These are phyloP conservation scores for Frieseomelitta varia DNA, from an alignment of 1,140 invertebrate genomes.

Conservation along the genomic window DNA sequence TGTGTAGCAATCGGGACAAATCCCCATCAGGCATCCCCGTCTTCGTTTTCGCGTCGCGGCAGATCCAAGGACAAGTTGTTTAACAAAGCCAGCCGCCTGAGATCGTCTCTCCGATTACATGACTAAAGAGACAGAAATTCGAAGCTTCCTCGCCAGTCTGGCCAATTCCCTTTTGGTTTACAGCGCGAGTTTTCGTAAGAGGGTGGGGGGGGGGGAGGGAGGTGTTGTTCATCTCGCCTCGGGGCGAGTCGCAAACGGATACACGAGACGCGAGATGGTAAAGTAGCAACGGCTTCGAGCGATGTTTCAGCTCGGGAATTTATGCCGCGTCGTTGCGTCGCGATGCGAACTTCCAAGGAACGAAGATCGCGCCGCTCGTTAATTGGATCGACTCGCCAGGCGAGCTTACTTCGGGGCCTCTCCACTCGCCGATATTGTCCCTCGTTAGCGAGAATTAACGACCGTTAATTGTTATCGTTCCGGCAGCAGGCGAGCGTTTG, in stretches of 20 bases:
- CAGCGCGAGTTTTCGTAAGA: conserved; percentile 37
- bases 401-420: not conserved
- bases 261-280: not conserved
- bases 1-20: not conserved
- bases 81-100: conserved; percentile 48
- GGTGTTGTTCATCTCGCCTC: conserved; percentile 32
- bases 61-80: conserved; percentile 5
- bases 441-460: conserved; percentile 18
- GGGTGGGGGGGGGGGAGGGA: too few species aligned
- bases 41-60: not conserved
- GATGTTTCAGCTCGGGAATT: conserved; percentile 51
- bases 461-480: conserved; percentile 18
- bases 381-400: conserved; percentile 9
- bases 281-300: conserved; percentile 17
- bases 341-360: not conserved
- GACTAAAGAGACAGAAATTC: conserved; percentile 47
- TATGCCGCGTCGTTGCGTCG: conserved; percentile 31
- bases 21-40: not conserved
- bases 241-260: conserved; percentile 31
- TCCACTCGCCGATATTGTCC: not conserved
- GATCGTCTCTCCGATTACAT: conserved; percentile 40
- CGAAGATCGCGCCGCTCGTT: not conserved
- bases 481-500: not conserved
- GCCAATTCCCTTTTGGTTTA: conserved; percentile 9
- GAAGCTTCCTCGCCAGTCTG: conserved; percentile 23